phyloP scores from a whole-genome alignment of 1,140 invertebrate species.

The Zaprionus vittiger region DNA sequence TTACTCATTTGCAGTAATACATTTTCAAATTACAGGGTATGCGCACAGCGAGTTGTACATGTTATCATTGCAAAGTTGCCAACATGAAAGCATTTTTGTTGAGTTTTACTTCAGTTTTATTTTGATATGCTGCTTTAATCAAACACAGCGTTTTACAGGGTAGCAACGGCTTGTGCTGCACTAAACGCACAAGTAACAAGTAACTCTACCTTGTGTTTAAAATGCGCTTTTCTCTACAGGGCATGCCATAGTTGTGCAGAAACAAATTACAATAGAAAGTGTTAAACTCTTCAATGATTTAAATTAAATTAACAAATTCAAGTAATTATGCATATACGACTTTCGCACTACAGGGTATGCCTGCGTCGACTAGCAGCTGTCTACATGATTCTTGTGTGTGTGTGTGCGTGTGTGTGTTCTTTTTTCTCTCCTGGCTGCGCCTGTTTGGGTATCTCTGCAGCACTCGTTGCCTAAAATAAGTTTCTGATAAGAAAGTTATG shows the following conservation, averaged over 20 bases:
- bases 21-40: slow-evolving; percentile 6
- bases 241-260: background rate
- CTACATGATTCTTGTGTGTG: background rate
- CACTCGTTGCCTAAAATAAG: slow-evolving; percentile 60
- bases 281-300: background rate
- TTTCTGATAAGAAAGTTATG: slow-evolving; percentile 83
- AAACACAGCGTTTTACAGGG: background rate
- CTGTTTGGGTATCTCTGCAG: slow-evolving; percentile 52
- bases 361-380: background rate
- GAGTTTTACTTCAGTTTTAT: background rate
- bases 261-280: background rate
- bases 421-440: slow-evolving; percentile 16
- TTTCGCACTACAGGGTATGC: background rate
- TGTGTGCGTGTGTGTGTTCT: slow-evolving; percentile 4
- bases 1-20: no score
- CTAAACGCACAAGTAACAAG: background rate
- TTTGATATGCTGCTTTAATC: slow-evolving; percentile 7
- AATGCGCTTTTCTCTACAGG: background rate
- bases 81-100: slow-evolving; percentile 6
- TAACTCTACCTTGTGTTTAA: no score
- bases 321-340: background rate
- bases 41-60: background rate
- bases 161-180: background rate
- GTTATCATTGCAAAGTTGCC: background rate
- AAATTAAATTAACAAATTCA: background rate